These are phyloP conservation scores for Agonopterix heracliana DNA, from an alignment of 2,888 invertebrate species.

Conservation along the genomic window DNA sequence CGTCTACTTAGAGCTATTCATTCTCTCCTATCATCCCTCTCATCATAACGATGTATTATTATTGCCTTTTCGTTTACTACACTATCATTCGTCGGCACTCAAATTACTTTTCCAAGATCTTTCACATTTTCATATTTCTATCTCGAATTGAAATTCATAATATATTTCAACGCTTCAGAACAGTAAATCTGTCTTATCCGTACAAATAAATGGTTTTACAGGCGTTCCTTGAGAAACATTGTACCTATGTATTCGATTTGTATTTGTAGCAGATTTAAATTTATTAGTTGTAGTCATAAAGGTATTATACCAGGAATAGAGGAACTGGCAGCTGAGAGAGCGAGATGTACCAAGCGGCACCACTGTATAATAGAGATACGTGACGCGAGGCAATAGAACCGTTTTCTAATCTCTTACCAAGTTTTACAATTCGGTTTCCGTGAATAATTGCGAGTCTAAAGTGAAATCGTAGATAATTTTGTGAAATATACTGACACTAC, in stretches of 20 bases:
- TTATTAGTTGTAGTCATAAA: too few species aligned
- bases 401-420: too few species aligned
- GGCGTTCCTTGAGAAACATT: conserved; percentile 9
- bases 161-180: conserved; percentile 13
- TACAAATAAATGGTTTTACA: conserved; percentile 16
- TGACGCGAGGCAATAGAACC: too few species aligned
- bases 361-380: too few species aligned
- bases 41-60: neutral
- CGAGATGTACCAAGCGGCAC: too few species aligned
- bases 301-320: too few species aligned
- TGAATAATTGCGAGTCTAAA: too few species aligned
- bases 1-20: conserved; percentile 1
- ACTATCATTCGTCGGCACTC: neutral
- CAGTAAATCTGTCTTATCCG: conserved; percentile 16
- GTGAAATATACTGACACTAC: too few species aligned
- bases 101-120: neutral
- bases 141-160: conserved; percentile 7
- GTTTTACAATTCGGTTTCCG: too few species aligned
- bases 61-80: neutral
- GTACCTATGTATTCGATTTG: neutral
- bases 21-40: neutral
- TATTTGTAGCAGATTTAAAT: conserved; percentile 4
- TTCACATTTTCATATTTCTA: conserved; percentile 3
- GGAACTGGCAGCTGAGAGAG: too few species aligned
- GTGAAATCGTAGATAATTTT: too few species aligned